Evolutionary conservation across 92 coral and sea anemone genomes (phyloP), one percentile per base, ranked within the genome.

Genomic region (Siderastrea radians): DNA sequence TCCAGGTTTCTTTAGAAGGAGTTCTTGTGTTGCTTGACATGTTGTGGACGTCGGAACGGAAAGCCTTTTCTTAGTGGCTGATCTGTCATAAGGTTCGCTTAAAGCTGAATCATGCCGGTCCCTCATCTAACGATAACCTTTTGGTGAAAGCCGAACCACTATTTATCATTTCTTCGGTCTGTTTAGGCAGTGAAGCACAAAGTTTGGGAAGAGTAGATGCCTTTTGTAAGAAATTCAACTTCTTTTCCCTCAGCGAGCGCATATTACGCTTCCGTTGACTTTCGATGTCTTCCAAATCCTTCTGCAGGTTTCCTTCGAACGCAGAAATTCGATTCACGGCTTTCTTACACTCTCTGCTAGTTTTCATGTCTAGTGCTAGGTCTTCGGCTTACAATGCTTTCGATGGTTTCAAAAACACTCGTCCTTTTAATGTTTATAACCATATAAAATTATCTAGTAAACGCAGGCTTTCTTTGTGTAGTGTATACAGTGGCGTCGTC

Each of bases 281-380:
- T 52, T 53, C 79, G 64, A 74, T 53, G 9, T 12, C 19, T 19
- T 74, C 79, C 13, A 53, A 54, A 54, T 55, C n/a, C 16, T 74
- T 74, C 63, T 54, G 62, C n/a, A 74, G 17, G 64, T 74, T 74
- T 52, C 62, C 79, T 74, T 26, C 64, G 49, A 55, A 26, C 9
- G 79, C 64, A 16, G 47, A 52, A 48, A 19, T 74, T n/a, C 79
- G 48, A 38, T 26, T 38, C 16, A 74, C 63, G 63, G 79, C 79
- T 53, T 55, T 74, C 57, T 26, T 74, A 43, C 7, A 74, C 57
- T 54, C 79, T 74, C 79, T 74, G 12, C 79, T 54, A 17, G 49
- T 53, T 6, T 11, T 52, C 60, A 50, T 73, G 60, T 16, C 16
- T 43, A 74, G 7, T 11, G 49, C 10, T n/a, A n/a, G n/a, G 13